These are phyloP conservation scores for Myiozetetes cayanensis DNA, from an alignment of 2,113 vertebrate species.

Conservation along the genomic window DNA sequence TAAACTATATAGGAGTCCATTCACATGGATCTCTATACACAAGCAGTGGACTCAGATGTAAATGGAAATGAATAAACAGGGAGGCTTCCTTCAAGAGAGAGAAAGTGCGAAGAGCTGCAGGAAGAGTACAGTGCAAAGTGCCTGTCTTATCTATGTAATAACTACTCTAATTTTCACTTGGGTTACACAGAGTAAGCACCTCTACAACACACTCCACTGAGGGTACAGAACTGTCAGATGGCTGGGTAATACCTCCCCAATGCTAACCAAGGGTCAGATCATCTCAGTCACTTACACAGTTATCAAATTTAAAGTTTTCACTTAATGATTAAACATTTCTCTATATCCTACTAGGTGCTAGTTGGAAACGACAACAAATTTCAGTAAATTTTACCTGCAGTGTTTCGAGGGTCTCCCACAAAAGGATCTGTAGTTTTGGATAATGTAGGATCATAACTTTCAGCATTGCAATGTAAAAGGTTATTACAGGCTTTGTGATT, in stretches of 20 bases:
- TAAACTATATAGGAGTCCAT: not conserved
- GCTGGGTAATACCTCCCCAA: not conserved
- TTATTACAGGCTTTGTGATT: not conserved
- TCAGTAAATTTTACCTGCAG: not conserved
- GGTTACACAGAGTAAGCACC: not conserved
- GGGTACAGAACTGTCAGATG: not conserved
- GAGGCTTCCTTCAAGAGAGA: not conserved
- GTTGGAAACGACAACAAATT: not conserved
- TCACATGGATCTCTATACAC: not conserved
- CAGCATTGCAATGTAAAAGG: not conserved
- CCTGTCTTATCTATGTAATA: accelerated
- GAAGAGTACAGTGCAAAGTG: not conserved
- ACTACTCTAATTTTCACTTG: not conserved
- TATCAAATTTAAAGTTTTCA: not conserved
- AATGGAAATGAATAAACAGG: not conserved
- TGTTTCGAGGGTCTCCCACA: not conserved
- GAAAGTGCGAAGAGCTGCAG: not conserved
- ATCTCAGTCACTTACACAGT: not conserved
- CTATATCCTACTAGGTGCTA: not conserved
- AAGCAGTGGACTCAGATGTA: not conserved
- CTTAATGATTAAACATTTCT: not conserved
- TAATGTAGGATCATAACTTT: not conserved
- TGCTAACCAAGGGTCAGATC: not conserved
- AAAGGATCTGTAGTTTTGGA: not conserved
- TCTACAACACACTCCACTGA: not conserved